phyloP scores from a whole-genome alignment of 2,888 invertebrate species.

The Macrosiphum euphorbiae region DNA sequence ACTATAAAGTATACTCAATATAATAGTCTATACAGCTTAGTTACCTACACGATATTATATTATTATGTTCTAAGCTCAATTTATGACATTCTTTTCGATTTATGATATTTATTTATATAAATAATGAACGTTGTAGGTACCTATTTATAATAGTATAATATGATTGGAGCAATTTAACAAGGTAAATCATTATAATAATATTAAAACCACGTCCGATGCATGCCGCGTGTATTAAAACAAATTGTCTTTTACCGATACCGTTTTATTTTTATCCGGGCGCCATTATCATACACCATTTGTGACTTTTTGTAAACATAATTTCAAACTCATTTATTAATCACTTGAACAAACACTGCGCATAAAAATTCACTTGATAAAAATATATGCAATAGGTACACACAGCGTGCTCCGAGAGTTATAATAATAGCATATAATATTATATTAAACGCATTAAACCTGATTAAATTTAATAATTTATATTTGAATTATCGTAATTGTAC shows the following conservation, averaged over 20 bases:
- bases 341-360: background rate
- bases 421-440: background rate
- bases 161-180: background rate
- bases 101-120: background rate
- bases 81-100: background rate
- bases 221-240: background rate
- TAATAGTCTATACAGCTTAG: background rate
- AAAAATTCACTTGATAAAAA: background rate
- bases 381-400: background rate
- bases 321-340: background rate
- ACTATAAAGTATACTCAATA: slow-evolving; percentile 25
- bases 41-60: background rate
- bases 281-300: background rate
- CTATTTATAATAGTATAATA: background rate
- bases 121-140: background rate
- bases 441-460: background rate
- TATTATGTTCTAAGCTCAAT: background rate
- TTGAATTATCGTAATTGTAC: background rate
- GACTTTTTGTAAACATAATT: background rate
- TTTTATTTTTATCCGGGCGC: background rate
- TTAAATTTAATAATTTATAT: background rate
- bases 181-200: background rate
- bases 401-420: background rate
- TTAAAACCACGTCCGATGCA: background rate
- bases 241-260: background rate